Evolutionary conservation across 2,113 vertebrate genomes (phyloP).

Genomic region (Nannospalax galili): DNA sequence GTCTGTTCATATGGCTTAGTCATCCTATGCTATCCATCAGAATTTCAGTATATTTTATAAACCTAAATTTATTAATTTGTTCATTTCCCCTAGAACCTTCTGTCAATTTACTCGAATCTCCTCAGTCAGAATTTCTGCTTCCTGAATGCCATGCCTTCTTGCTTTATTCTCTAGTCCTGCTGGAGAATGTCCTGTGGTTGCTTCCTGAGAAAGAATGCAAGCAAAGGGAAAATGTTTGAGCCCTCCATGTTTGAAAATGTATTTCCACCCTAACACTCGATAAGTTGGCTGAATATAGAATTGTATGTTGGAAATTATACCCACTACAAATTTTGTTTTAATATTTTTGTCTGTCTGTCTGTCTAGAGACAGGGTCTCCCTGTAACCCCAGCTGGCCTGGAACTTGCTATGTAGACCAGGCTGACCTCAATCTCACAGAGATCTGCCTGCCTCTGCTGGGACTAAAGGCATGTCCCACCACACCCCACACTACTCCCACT

Average conservation of each 20-base stretch:
- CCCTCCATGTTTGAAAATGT: background rate
- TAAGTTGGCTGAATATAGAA: background rate
- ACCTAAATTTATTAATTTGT: no score
- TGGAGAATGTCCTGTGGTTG: background rate
- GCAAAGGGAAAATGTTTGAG: background rate
- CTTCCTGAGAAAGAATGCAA: background rate
- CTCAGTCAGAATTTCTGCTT: background rate
- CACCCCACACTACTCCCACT: no score
- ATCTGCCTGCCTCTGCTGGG: no score
- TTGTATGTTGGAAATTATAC: conserved; percentile 28
- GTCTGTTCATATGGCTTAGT: background rate
- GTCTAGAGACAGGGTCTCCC: no score
- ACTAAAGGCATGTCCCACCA: no score
- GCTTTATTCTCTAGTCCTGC: background rate
- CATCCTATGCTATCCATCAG: background rate
- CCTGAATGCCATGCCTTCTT: background rate
- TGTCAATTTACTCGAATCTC: background rate
- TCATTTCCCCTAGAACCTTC: background rate
- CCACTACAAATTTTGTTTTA: background rate
- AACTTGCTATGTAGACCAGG: no score
- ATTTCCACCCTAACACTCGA: background rate
- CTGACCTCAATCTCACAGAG: no score
- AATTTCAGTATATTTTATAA: background rate
- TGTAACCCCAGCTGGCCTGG: no score
- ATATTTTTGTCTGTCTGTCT: no score